Evolutionary conservation across 2,797 vertebrate species (phyloP), one percentile per base, ranked within the genome.

Genomic region (Siniperca obscura): DNA sequence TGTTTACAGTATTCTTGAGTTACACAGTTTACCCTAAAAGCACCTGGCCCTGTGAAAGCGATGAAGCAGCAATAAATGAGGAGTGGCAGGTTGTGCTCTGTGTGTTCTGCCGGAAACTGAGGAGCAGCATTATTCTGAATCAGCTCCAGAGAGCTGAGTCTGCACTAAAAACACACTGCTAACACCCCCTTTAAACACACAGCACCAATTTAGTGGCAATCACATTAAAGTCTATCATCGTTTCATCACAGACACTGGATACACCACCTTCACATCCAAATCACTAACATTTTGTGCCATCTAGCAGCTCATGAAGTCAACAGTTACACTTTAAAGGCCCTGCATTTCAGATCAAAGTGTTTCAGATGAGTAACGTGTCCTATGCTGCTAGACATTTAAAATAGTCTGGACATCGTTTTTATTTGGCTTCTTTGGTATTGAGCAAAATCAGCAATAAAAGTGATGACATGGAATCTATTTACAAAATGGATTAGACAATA

Each of bases 101-200:
- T 50, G 56, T 61, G 74, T 74, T 56, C 21, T 64, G 74, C 68
- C 65, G 74, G 66, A 86, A 44, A 16, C 64, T 66, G 73, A 80
- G 67, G 68, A 80, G 70, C 40, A 67, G 65, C 1, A 8, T 40
- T 73, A 71, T 79, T 84, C 44, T 76, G 82, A 86, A 75, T 81
- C 40, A 48, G 65, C 66, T 80, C 60, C 76, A 70, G 55, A 78
- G 40, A 70, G 87, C 87, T 89, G 86, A 87, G 68, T 87, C 56
- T 48, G 81, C 85, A 81, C 56, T 61, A 60, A 69, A 79, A 83
- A 62, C 50, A 62, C 69, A 48, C 50, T 17, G 38, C 70, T 52
- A 65, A 72, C 65, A 61, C 66, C 44, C 38, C 5, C 14, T 57
- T 64, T 38, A 68, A 21, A 75, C 62, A 86, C 74, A 78, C 68